These are phyloP conservation scores for Plebejus argus DNA, from an alignment of 2,888 invertebrate genomes.

Conservation along the genomic window DNA sequence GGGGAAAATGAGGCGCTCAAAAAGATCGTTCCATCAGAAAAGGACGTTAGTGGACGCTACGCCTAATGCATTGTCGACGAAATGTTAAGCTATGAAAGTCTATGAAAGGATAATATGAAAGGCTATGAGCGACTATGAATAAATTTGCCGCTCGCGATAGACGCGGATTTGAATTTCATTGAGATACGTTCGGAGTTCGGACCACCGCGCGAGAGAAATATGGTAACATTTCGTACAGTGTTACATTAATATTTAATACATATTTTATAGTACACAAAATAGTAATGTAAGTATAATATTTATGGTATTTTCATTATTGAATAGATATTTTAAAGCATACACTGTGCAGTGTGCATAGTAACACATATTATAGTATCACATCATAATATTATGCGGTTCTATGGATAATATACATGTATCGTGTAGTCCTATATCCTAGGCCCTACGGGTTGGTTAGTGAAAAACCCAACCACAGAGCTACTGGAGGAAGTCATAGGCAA, in stretches of 20 bases:
- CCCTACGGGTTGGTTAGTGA: too few species aligned
- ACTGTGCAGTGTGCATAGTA: too few species aligned
- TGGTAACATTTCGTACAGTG: neutral
- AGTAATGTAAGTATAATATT: too few species aligned
- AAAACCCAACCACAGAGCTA: too few species aligned
- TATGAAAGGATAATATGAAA: neutral
- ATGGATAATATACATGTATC: too few species aligned
- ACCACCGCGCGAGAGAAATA: neutral
- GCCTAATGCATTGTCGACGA: neutral
- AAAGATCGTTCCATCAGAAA: neutral
- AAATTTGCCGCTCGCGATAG: slow-evolving; percentile 56
- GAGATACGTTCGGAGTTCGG: slow-evolving; percentile 37
- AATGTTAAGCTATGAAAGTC: neutral
- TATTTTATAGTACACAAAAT: neutral
- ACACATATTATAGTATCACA: too few species aligned
- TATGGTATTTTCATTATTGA: too few species aligned
- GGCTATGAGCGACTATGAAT: slow-evolving; percentile 52
- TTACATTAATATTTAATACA: neutral
- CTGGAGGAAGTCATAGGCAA: too few species aligned
- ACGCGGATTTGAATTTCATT: slow-evolving; percentile 68
- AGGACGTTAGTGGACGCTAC: neutral
- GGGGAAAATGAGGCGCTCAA: too few species aligned
- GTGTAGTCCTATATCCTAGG: too few species aligned
- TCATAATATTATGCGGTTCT: too few species aligned
- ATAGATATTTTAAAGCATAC: too few species aligned